Percentiles rank a stretch among this genome's conserved stretches.
Conservation (phyloP, 2,113 vertebrate species). For the Eulemur macaco region DNA sequence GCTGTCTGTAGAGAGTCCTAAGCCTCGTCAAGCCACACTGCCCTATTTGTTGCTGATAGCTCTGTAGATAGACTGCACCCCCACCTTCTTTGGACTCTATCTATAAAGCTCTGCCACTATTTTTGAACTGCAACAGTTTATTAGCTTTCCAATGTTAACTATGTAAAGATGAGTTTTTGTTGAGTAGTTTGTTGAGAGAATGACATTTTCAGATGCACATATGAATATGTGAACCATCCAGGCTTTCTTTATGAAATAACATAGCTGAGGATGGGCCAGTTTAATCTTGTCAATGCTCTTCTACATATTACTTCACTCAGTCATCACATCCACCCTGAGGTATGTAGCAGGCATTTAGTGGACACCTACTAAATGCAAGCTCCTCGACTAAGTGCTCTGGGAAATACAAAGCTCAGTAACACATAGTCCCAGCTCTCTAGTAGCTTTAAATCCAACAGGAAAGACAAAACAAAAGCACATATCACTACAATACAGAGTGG, state of each 20-base stretch:
- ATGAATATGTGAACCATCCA: background rate
- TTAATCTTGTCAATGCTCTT: background rate
- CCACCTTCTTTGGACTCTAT: background rate
- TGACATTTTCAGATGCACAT: background rate
- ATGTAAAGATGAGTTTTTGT: background rate
- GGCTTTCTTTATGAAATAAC: background rate
- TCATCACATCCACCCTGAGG: background rate
- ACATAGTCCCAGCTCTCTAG: background rate
- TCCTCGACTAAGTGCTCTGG: background rate
- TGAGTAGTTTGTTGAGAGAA: background rate
- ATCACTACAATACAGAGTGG: background rate
- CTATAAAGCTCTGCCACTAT: background rate
- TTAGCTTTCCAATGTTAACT: slow-evolving; percentile 9
- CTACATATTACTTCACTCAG: background rate
- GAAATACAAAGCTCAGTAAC: background rate
- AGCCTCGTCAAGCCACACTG: background rate
- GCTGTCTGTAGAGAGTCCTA: background rate
- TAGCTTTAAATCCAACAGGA: background rate
- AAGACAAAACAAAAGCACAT: background rate
- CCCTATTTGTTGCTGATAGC: background rate
- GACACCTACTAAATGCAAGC: background rate
- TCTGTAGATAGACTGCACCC: background rate
- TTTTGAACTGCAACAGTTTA: background rate
- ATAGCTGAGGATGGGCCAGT: background rate
- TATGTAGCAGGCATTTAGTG: background rate